phyloP scores from a whole-genome alignment of 1,140 invertebrate species.

The Pseudomyrmex flavicornis region DNA sequence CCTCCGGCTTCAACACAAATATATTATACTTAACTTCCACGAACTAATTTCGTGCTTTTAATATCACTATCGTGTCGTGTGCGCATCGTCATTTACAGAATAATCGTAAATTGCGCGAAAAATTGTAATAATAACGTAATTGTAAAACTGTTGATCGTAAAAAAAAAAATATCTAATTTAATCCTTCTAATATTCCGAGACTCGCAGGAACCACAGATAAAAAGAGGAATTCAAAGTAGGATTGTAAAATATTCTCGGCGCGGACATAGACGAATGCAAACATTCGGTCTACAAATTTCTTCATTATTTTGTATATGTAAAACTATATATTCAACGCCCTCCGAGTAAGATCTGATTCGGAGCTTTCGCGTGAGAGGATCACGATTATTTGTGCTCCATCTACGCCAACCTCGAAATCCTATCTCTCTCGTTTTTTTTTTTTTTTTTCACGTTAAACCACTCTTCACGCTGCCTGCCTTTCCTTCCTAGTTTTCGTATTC shows the following conservation, averaged over 20 bases:
- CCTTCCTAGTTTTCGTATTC: constrained; percentile 61
- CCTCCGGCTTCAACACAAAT: not conserved
- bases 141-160: no score
- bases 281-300: no score
- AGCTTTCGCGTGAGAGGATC: not conserved
- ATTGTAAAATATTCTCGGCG: no score
- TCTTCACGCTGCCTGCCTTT: constrained; percentile 57
- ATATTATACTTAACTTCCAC: not conserved
- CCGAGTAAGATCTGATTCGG: not conserved
- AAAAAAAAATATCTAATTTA: no score
- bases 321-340: not conserved
- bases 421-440: constrained; percentile 52
- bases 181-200: no score
- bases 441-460: constrained; percentile 69
- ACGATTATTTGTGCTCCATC: constrained; percentile 72
- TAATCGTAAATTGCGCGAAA: no score
- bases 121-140: no score
- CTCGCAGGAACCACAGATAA: no score
- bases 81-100: no score
- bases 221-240: no score
- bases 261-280: no score
- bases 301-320: no score
- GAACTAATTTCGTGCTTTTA: not conserved
- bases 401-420: constrained; percentile 69
- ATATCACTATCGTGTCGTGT: not conserved